phyloP scores from a whole-genome alignment of 2,113 vertebrate genomes.

The Gymnocephalus cernua region DNA sequence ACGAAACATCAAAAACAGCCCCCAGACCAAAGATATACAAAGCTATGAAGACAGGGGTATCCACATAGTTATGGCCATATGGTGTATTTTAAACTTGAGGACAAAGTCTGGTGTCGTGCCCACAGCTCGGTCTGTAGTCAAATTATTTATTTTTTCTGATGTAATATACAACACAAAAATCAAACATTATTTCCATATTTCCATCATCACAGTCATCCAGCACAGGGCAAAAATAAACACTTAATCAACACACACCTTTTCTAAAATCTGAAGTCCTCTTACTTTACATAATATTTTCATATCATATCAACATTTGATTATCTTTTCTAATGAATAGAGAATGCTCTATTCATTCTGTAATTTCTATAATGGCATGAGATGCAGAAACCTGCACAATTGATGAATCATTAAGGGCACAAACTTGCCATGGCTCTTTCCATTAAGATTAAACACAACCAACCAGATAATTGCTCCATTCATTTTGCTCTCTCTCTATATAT shows the following conservation, averaged over 20 bases:
- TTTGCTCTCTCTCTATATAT: too few relatives aligned
- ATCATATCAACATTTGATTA: background rate
- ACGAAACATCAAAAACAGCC: background rate
- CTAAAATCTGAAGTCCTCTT: background rate
- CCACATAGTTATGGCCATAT: background rate
- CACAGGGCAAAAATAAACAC: background rate
- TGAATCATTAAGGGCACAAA: background rate
- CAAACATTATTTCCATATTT: background rate
- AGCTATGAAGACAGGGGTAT: too few relatives aligned
- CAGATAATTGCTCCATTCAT: background rate
- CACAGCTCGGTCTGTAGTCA: background rate
- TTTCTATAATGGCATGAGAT: background rate
- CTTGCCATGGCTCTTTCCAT: background rate
- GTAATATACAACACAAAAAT: background rate
- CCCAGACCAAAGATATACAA: background rate
- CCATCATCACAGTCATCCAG: background rate
- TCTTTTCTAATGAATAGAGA: too few relatives aligned
- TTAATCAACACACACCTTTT: too few relatives aligned
- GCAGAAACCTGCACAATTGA: background rate
- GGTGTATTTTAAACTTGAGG: too few relatives aligned
- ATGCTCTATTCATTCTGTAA: background rate
- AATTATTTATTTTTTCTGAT: background rate
- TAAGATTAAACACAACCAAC: background rate
- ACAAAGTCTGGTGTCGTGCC: background rate
- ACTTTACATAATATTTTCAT: constrained; percentile 15